Base-by-base conservation (phyloP, 1,140 invertebrate species). In the Trypoxylus dichotomus region DNA sequence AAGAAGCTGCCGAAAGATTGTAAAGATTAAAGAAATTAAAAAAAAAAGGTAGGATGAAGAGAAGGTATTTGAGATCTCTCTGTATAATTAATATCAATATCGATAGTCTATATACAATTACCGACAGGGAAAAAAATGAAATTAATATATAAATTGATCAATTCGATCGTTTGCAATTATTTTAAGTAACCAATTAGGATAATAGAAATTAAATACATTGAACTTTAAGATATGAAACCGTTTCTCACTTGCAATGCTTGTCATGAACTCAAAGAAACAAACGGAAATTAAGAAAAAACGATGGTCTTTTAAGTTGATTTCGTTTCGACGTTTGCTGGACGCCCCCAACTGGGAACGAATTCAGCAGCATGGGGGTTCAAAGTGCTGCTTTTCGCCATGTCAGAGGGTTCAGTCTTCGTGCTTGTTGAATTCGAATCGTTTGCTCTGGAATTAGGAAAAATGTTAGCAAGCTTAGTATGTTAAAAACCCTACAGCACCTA, bases 361-460 rank as follows among this genome's bases (percentile, higher is more conserved):
- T 84, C 83, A 3, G 81, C 83, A 7, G 83, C 83, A 80, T 83
- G 82, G 60, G 83, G 83, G 60, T 84, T 84, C 32, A 84, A 77
- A 25, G 80, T 81, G 54, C 80, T 81, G 78, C 77, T 75, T 75
- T 81, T 81, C 8, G 79, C 76, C 74, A 81, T 79, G 19, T 81
- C 80, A n/a, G 68, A 19, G 13, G 77, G 11, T 75, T 75, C 74
- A 27, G 43, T 25, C 41, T 75, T 75, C 11, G 13, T 42, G n/a
- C 21, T 75, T 75, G 74, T 75, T 15, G 47, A 27, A 63, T 76
- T 73, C 24, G 24, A 37, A 63, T 42, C 19, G 19, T 13, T 71
- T 27, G 60, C 37, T 74, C 47, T 74, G 68, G 32, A 74, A 74
- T 43, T 15, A 63, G 58, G 13, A 71, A 5, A 25, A 21, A 19